Evolutionary conservation across 2,888 invertebrate species (phyloP).

Genomic region (Apodemia zela): DNA sequence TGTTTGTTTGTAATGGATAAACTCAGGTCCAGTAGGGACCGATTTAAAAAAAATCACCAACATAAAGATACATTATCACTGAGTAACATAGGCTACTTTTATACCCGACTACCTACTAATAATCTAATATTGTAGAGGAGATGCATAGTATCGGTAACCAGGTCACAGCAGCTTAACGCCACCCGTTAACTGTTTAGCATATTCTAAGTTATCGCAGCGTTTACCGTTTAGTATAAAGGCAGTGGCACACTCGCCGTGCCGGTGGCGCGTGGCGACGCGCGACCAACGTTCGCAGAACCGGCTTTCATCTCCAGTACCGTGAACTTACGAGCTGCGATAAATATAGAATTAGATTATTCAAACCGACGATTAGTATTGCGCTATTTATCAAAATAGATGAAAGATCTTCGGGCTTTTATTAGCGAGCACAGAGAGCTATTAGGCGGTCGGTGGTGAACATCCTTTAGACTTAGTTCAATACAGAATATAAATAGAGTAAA

Average conservation of each 20-base stretch:
- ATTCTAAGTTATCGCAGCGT: constrained; percentile 7
- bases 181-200: constrained; percentile 10
- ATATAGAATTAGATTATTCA: constrained; percentile 11
- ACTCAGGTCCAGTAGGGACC: too few relatives aligned
- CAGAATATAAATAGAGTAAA: too few relatives aligned
- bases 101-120: neutral
- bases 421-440: neutral
- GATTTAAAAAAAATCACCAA: too few relatives aligned
- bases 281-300: constrained; percentile 43
- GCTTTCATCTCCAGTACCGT: constrained; percentile 45
- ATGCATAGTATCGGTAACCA: neutral
- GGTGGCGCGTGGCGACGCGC: constrained; percentile 42
- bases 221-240: constrained; percentile 33
- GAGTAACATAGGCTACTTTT: too few relatives aligned
- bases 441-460: too few relatives aligned
- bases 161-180: neutral
- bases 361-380: constrained; percentile 5
- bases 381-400: constrained; percentile 11
- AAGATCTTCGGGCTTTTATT: neutral
- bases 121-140: neutral
- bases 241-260: constrained; percentile 34
- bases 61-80: too few relatives aligned
- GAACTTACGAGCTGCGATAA: constrained; percentile 21
- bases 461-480: too few relatives aligned
- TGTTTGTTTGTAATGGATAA: too few relatives aligned